These are phyloP conservation scores for Plectrocnemia conspersa DNA, from an alignment of 1,140 invertebrate genomes.

Conservation along the genomic window DNA sequence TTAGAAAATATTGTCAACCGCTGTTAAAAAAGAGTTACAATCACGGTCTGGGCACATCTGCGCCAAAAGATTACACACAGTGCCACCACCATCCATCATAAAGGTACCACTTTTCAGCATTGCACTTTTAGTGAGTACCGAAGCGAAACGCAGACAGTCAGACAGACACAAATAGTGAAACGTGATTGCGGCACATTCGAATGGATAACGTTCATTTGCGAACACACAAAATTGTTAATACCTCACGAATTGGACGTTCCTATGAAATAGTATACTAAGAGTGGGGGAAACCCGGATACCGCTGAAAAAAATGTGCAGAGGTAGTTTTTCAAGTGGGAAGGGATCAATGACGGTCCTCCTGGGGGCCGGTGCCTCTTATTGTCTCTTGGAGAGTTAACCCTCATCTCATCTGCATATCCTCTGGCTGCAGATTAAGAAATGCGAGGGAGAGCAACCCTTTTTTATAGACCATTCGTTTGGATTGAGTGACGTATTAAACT, in stretches of 20 bases:
- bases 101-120: constrained; percentile 2
- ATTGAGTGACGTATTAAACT: no score
- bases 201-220: no score
- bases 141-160: neutral
- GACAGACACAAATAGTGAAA: constrained; percentile 4
- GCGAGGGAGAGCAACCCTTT: constrained; percentile 9
- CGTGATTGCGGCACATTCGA: constrained; percentile 6
- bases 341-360: constrained; percentile 5
- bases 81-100: neutral
- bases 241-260: no score
- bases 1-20: no score
- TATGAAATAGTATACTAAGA: no score
- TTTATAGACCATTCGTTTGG: no score
- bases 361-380: constrained; percentile 13
- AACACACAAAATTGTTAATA: no score
- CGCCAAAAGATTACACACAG: constrained; percentile 2
- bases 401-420: constrained; percentile 14
- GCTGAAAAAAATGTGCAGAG: constrained; percentile 11
- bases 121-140: neutral
- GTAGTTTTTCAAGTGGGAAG: no score
- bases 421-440: constrained; percentile 16
- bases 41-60: neutral
- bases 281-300: neutral
- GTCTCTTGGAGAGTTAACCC: constrained; percentile 8
- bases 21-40: no score